phyloP scores from a whole-genome alignment of 1,140 invertebrate species.

The Telenomus remus region DNA sequence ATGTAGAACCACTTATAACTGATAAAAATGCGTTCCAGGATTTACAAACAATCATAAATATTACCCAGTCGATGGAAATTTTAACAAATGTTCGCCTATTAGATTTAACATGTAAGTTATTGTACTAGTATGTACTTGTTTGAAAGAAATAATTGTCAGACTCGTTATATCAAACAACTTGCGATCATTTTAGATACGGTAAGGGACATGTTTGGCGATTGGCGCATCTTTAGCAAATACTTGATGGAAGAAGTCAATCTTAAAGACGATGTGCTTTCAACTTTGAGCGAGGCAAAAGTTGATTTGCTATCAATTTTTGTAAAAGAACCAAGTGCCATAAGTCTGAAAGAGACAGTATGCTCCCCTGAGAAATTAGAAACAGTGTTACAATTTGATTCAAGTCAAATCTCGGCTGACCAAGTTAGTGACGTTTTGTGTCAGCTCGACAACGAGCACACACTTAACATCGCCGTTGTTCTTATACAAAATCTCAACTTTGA shows the following conservation, averaged over 20 bases:
- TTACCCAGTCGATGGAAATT: slow-evolving; percentile 69
- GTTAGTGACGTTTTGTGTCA: slow-evolving; percentile 73
- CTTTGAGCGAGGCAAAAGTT: slow-evolving; percentile 64
- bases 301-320: slow-evolving; percentile 70
- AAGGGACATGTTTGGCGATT: slow-evolving; percentile 70
- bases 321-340: slow-evolving; percentile 63
- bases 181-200: slow-evolving; percentile 61
- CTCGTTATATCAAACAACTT: slow-evolving; percentile 18
- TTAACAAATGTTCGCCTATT: slow-evolving; percentile 69
- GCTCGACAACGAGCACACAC: slow-evolving; percentile 68
- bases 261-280: slow-evolving; percentile 55
- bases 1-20: slow-evolving; percentile 63
- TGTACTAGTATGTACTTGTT: too few species aligned
- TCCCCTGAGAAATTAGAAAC: slow-evolving; percentile 64
- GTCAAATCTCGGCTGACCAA: slow-evolving; percentile 62
- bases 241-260: slow-evolving; percentile 63
- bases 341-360: slow-evolving; percentile 68
- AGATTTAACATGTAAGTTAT: slow-evolving; percentile 63
- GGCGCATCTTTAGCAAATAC: slow-evolving; percentile 65
- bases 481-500: slow-evolving; percentile 76
- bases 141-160: too few species aligned
- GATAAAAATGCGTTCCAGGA: slow-evolving; percentile 65
- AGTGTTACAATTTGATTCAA: slow-evolving; percentile 64
- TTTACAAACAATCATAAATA: slow-evolving; percentile 68
- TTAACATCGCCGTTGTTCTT: slow-evolving; percentile 71